phyloP scores from a whole-genome alignment of 2,888 invertebrate genomes.

The Gymnosoma rotundatum region DNA sequence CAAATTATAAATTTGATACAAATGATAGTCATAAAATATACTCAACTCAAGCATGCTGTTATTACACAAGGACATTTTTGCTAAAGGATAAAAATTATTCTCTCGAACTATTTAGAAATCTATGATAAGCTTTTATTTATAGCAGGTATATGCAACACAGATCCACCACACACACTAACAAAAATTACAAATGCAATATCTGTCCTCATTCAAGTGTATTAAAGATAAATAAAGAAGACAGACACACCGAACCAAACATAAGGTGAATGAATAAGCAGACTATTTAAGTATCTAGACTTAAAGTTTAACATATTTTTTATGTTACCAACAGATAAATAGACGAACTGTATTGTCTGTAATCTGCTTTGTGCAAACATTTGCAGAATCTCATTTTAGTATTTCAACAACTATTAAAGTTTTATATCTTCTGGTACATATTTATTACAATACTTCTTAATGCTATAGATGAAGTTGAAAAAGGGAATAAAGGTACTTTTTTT shows the following conservation, averaged over 20 bases:
- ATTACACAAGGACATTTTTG: slow-evolving; percentile 53
- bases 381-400: slow-evolving; percentile 53
- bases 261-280: slow-evolving; percentile 25
- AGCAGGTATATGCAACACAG: slow-evolving; percentile 1
- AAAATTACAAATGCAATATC: slow-evolving; percentile 42
- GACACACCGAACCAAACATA: neutral
- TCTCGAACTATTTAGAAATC: slow-evolving; percentile 43
- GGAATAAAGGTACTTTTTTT: neutral
- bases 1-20: slow-evolving; percentile 43
- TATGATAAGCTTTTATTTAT: slow-evolving; percentile 34
- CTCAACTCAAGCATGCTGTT: slow-evolving; percentile 24
- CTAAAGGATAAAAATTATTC: slow-evolving; percentile 50
- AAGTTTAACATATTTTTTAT: slow-evolving; percentile 32
- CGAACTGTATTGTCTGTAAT: slow-evolving; percentile 40
- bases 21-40: slow-evolving; percentile 34
- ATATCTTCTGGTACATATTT: slow-evolving; percentile 5
- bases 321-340: slow-evolving; percentile 3
- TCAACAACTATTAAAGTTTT: slow-evolving; percentile 52
- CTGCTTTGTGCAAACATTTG: slow-evolving; percentile 61
- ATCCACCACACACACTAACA: neutral
- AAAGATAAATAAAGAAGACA: slow-evolving; percentile 30
- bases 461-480: neutral
- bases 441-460: neutral
- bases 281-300: slow-evolving; percentile 38
- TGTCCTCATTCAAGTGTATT: slow-evolving; percentile 45